phyloP scores from a whole-genome alignment of 2,113 vertebrate genomes.

The Camelus bactrianus region DNA sequence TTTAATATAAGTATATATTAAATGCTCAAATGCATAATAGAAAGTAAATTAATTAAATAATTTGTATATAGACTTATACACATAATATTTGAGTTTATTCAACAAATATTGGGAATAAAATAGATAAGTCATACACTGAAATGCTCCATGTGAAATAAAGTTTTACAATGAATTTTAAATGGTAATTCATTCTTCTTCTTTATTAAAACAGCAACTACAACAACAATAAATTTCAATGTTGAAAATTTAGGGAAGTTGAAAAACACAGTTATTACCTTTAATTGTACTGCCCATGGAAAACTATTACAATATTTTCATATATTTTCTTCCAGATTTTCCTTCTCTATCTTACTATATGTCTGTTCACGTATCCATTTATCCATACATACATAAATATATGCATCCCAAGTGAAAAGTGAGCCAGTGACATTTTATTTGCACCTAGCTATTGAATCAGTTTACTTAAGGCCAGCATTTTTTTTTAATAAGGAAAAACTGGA shows the following conservation, averaged over 20 bases:
- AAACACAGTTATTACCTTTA: background rate
- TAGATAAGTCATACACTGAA: background rate
- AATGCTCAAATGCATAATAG: background rate
- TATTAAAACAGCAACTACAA: background rate
- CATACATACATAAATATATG: background rate
- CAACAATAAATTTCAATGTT: background rate
- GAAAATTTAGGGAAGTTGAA: background rate
- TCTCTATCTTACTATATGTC: background rate
- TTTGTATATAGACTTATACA: background rate
- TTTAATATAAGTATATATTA: background rate
- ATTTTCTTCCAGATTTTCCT: background rate
- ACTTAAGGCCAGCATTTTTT: background rate
- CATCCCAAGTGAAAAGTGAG: background rate
- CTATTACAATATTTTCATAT: background rate
- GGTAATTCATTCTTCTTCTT: background rate
- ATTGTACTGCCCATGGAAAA: background rate
- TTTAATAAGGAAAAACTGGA: background rate
- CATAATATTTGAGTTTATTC: background rate
- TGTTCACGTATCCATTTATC: background rate
- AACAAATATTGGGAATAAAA: background rate
- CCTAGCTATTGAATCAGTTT: background rate
- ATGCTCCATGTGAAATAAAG: background rate
- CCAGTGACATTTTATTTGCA: background rate
- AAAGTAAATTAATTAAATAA: background rate
- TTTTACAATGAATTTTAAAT: background rate